phyloP scores from a whole-genome alignment of 2,113 vertebrate species.

The Ptilonorhynchus violaceus region DNA sequence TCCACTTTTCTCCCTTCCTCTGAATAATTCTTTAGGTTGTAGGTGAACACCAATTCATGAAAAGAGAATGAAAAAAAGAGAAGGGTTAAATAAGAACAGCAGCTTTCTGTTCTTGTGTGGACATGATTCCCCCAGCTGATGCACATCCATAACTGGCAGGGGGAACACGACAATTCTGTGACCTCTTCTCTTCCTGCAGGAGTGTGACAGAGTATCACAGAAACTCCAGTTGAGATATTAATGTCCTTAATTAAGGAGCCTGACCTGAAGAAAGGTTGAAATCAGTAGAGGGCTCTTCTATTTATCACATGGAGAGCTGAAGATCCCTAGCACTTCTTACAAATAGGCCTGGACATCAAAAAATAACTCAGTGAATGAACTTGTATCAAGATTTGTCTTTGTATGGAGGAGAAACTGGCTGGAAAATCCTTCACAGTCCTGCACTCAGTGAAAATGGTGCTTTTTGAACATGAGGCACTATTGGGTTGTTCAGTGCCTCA shows the following conservation, averaged over 20 bases:
- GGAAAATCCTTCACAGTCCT: background rate
- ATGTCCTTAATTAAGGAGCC: background rate
- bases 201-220: background rate
- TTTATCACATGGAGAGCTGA: background rate
- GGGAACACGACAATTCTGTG: background rate
- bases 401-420: background rate
- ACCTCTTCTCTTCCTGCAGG: background rate
- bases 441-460: background rate
- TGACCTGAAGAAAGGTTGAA: background rate
- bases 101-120: background rate
- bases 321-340: background rate
- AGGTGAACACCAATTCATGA: background rate
- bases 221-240: background rate
- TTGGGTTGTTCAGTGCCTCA: background rate
- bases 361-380: background rate
- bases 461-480: background rate
- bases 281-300: background rate
- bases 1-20: background rate
- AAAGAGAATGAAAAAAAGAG: background rate
- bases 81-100: background rate
- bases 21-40: background rate
- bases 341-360: background rate
- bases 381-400: background rate
- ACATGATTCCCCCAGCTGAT: background rate
- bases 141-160: background rate